phyloP scores from a whole-genome alignment of 2,113 vertebrate species.

The Halcyon senegalensis region DNA sequence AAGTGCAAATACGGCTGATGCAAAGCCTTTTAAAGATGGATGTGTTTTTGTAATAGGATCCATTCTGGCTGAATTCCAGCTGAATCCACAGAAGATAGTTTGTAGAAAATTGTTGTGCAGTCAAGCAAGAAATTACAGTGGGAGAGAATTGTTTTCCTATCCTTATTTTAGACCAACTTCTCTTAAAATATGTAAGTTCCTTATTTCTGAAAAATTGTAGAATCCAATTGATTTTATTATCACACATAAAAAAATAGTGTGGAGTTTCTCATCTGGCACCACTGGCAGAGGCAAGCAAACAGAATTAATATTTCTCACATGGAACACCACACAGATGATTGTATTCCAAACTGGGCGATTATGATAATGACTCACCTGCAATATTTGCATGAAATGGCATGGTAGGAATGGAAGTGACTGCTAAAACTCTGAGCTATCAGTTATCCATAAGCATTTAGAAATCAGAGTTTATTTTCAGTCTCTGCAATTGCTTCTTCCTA shows the following conservation, averaged over 20 bases:
- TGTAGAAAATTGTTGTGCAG: conserved; percentile 70
- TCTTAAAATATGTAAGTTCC: conserved; percentile 59
- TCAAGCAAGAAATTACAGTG: conserved; percentile 66
- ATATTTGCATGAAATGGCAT: conserved; percentile 32
- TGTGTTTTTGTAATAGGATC: conserved; percentile 16
- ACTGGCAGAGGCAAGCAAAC: conserved; percentile 10
- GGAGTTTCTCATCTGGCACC: conserved; percentile 1
- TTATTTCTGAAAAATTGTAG: conserved; percentile 48
- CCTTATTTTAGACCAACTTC: conserved; percentile 48
- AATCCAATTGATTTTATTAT: conserved; percentile 63
- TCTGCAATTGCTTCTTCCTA: conserved; percentile 42
- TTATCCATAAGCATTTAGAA: conserved; percentile 20
- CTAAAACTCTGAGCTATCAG: not conserved
- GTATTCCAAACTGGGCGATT: conserved; percentile 13
- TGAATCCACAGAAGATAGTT: conserved; percentile 33
- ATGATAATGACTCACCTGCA: conserved; percentile 38
- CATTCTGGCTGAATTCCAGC: conserved; percentile 34
- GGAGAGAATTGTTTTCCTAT: conserved; percentile 53
- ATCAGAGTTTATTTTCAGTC: conserved; percentile 6
- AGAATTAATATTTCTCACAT: conserved; percentile 37
- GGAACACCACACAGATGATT: not conserved
- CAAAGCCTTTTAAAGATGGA: not conserved
- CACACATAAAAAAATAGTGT: conserved; percentile 35
- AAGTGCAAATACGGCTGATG: not conserved
- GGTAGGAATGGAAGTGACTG: not conserved